A percentile compares a stretch with the other conserved stretches of the same genome.
phyloP scores from a whole-genome alignment of 2,797 vertebrate species.

The Acipenser oxyrinchus region DNA sequence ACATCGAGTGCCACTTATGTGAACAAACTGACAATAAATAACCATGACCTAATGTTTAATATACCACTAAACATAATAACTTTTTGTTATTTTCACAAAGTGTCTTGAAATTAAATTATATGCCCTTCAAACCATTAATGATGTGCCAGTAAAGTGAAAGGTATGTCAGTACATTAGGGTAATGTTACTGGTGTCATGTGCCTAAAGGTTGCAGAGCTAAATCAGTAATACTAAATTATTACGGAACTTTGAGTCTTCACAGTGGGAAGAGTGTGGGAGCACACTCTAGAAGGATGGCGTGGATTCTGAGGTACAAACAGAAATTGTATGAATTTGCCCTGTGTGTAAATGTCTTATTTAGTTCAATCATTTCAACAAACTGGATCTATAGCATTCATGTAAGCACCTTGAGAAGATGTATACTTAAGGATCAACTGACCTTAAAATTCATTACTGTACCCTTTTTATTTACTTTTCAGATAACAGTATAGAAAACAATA shows the following conservation, averaged over 20 bases:
- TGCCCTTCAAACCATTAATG: constrained; percentile 62
- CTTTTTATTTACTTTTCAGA: too few species aligned
- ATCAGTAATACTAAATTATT: constrained; percentile 35
- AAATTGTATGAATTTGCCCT: too few species aligned
- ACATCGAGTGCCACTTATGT: constrained; percentile 58
- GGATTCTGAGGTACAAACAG: too few species aligned
- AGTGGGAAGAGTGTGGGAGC: not conserved
- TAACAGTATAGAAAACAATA: too few species aligned
- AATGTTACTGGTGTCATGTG: constrained; percentile 52
- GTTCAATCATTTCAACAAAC: too few species aligned
- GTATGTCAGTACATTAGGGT: constrained; percentile 58
- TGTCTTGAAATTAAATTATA: constrained; percentile 69
- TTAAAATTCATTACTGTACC: too few species aligned
- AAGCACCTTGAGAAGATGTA: constrained; percentile 6
- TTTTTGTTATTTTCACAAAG: constrained; percentile 66
- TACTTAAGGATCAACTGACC: too few species aligned
- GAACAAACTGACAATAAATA: constrained; percentile 69
- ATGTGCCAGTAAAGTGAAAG: constrained; percentile 44
- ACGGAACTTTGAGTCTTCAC: not conserved
- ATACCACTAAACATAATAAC: constrained; percentile 64
- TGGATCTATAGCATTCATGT: too few species aligned
- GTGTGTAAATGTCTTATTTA: too few species aligned
- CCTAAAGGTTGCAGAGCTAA: constrained; percentile 46
- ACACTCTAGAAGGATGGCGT: too few species aligned
- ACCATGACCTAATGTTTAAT: constrained; percentile 60